Conservation (phyloP, 2,888 invertebrate species). For the Cerastis leucographa region DNA sequence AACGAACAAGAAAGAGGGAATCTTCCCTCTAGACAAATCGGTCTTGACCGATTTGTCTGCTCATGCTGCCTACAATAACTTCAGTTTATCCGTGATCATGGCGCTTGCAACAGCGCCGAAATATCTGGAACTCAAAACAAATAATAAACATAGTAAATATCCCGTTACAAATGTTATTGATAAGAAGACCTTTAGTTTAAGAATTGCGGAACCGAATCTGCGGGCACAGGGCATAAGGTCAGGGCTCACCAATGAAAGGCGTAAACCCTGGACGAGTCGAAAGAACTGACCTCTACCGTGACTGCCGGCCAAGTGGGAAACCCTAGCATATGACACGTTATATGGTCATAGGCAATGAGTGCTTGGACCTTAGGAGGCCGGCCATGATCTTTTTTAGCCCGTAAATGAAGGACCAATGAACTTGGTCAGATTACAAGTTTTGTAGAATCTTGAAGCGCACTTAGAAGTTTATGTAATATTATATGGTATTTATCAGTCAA, state of each 20-base stretch:
- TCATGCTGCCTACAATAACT: no score
- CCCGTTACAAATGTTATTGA: no score
- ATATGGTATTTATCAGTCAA: background rate
- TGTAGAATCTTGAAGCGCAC: background rate
- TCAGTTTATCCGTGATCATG: no score
- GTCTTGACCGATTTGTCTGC: no score
- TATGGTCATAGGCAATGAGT: conserved; percentile 1
- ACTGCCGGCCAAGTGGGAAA: conserved; percentile 4
- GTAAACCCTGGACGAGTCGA: conserved; percentile 45
- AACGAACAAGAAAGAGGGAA: no score
- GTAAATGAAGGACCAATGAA: background rate
- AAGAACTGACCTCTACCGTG: conserved; percentile 43
- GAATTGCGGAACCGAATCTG: conserved; percentile 60
- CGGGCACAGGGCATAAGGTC: conserved; percentile 55
- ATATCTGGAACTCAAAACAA: no score
- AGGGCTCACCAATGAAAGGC: conserved; percentile 56
- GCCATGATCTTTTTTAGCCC: background rate
- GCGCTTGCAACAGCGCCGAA: no score
- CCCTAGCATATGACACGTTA: conserved; percentile 18
- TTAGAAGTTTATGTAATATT: conserved; percentile 4
- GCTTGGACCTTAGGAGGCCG: no score
- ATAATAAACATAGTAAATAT: no score
- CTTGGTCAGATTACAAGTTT: background rate
- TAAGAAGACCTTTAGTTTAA: conserved; percentile 40
- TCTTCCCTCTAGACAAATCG: no score